phyloP scores from a whole-genome alignment of 53 echinoderm and acorn worm species.

The Pentamera pediparva region DNA sequence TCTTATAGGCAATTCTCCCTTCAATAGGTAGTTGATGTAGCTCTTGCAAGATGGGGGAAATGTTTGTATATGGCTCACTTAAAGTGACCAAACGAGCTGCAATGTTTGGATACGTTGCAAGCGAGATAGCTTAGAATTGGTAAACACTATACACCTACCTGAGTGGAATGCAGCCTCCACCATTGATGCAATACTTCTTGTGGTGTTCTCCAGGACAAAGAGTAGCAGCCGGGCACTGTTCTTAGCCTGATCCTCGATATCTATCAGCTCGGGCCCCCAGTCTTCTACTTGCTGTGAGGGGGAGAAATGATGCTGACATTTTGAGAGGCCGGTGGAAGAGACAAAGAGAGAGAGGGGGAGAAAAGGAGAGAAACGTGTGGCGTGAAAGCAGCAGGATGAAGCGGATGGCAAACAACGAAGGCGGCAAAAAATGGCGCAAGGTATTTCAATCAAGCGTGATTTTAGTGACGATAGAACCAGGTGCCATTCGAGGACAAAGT shows the following conservation, averaged over 20 bases:
- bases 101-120: neutral
- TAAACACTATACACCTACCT: slow-evolving; percentile 41
- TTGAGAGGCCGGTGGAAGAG: neutral
- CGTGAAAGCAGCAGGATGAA: slow-evolving; percentile 5
- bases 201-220: slow-evolving; percentile 87
- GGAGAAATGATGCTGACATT: slow-evolving; percentile 28
- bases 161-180: slow-evolving; percentile 89
- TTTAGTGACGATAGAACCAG: no score
- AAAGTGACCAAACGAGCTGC: neutral
- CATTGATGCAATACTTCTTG: slow-evolving; percentile 85
- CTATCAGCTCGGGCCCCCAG: slow-evolving; percentile 82
- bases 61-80: no score
- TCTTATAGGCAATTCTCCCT: no score
- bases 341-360: neutral
- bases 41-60: no score
- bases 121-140: neutral
- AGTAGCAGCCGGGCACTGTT: slow-evolving; percentile 66
- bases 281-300: slow-evolving; percentile 82
- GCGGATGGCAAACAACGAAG: no score
- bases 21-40: no score
- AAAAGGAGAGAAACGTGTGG: neutral
- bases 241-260: slow-evolving; percentile 91
- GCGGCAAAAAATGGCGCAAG: no score
- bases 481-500: no score
- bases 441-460: no score